A percentile compares a stretch with the other conserved stretches of the same genome.
These are phyloP conservation scores for Maccullochella peelii DNA, from an alignment of 2,113 vertebrate genomes.

Conservation along the genomic window DNA sequence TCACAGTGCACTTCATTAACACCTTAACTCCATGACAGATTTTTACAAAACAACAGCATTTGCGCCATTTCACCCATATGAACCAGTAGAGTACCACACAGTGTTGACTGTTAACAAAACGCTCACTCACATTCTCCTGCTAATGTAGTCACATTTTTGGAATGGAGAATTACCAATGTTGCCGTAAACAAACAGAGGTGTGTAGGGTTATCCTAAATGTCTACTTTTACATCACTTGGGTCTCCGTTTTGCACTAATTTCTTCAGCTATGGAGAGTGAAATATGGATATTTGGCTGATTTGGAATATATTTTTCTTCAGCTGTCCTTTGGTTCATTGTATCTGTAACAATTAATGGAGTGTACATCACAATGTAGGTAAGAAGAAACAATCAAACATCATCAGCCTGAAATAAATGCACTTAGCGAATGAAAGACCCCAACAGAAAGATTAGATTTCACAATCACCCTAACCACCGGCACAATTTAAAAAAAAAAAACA, in stretches of 20 bases:
- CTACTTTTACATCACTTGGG: not conserved
- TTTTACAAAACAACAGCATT: constrained; percentile 21
- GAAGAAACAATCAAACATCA: not conserved
- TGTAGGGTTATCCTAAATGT: not conserved
- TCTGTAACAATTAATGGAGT: not conserved
- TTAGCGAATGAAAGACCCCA: not conserved
- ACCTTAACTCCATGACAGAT: constrained; percentile 3
- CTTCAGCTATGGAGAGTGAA: not conserved
- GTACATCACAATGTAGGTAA: not conserved
- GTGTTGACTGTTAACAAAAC: constrained; percentile 57
- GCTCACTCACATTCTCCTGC: constrained; percentile 14
- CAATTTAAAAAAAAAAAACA: too few species aligned
- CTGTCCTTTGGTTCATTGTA: not conserved
- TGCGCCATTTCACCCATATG: not conserved
- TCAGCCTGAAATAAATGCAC: not conserved
- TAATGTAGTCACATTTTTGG: constrained; percentile 37
- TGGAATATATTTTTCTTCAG: not conserved
- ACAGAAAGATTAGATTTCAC: not conserved
- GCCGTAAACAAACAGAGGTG: constrained; percentile 22
- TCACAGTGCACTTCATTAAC: not conserved
- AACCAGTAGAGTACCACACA: constrained; percentile 2
- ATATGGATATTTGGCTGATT: not conserved
- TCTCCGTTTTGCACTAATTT: not conserved
- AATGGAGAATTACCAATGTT: constrained; percentile 40
- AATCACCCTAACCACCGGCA: not conserved